These are phyloP conservation scores for Andrena praecox DNA, from an alignment of 2,888 invertebrate genomes.

Conservation along the genomic window DNA sequence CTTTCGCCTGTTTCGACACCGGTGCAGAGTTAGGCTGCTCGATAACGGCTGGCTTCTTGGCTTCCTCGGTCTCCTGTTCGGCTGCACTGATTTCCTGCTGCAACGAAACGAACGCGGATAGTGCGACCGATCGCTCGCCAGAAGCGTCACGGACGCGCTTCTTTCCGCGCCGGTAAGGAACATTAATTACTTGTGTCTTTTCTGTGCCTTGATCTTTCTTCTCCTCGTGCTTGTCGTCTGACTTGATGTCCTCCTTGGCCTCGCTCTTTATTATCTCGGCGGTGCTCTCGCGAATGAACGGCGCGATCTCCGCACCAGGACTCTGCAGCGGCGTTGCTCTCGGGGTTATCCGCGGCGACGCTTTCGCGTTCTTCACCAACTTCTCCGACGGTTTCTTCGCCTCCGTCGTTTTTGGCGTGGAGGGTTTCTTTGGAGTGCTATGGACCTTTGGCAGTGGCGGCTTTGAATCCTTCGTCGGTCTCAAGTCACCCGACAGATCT, in stretches of 20 bases:
- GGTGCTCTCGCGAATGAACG: constrained; percentile 80
- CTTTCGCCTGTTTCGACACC: constrained; percentile 69
- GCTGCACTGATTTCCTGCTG: constrained; percentile 54
- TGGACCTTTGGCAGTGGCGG: constrained; percentile 88
- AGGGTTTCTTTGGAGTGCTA: constrained; percentile 84
- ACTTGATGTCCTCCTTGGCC: constrained; percentile 71
- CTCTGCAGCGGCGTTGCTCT: constrained; percentile 87
- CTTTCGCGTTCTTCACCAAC: constrained; percentile 80
- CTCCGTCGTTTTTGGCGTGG: constrained; percentile 76
- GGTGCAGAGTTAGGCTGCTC: constrained; percentile 61
- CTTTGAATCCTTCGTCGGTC: constrained; percentile 87
- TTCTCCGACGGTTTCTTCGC: constrained; percentile 79
- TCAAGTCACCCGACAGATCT: constrained; percentile 80
- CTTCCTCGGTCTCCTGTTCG: constrained; percentile 52
- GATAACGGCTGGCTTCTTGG: constrained; percentile 52
- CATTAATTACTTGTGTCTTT: constrained; percentile 65
- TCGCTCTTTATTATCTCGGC: constrained; percentile 78
- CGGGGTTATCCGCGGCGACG: constrained; percentile 85
- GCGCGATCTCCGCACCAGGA: constrained; percentile 85
- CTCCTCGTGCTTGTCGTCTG: constrained; percentile 76
- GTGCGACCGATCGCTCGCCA: background rate
- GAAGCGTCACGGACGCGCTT: too few species aligned
- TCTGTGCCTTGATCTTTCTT: constrained; percentile 82
- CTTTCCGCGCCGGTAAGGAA: background rate
- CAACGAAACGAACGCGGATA: constrained; percentile 12